These are phyloP conservation scores for Sisyra nigra DNA, from an alignment of 2,888 invertebrate species.

Conservation along the genomic window DNA sequence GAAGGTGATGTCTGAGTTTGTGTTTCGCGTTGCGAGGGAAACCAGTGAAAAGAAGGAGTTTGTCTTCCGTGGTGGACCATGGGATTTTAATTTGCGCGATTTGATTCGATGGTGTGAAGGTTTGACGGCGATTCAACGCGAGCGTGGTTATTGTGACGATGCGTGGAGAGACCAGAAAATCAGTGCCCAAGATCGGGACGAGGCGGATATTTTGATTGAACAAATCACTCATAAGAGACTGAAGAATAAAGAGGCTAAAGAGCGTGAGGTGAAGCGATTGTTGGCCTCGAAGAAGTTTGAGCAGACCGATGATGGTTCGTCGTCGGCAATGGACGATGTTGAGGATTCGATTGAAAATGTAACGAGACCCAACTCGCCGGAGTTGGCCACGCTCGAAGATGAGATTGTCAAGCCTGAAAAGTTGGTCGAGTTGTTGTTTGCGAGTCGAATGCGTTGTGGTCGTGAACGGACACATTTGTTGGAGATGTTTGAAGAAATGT, in stretches of 20 bases:
- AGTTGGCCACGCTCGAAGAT: background rate
- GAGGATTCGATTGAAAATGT: slow-evolving; percentile 13
- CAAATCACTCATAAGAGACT: background rate
- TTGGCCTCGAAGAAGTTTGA: slow-evolving; percentile 2
- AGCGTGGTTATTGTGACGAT: background rate
- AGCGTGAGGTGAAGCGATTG: background rate
- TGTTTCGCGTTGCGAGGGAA: slow-evolving; percentile 46
- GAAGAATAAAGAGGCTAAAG: background rate
- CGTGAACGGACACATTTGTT: slow-evolving; percentile 60
- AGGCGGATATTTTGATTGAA: slow-evolving; percentile 1
- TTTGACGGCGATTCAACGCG: slow-evolving; percentile 30
- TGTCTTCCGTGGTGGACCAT: slow-evolving; percentile 76
- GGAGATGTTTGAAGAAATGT: slow-evolving; percentile 28
- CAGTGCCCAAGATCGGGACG: background rate
- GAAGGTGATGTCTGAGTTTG: slow-evolving; percentile 62
- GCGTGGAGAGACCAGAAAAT: background rate
- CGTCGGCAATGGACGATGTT: slow-evolving; percentile 10
- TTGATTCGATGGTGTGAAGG: slow-evolving; percentile 85
- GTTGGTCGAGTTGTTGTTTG: slow-evolving; percentile 66
- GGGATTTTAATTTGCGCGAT: slow-evolving; percentile 96
- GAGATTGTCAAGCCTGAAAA: slow-evolving; percentile 31
- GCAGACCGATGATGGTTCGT: slow-evolving; percentile 1
- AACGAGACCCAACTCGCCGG: background rate
- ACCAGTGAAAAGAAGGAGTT: slow-evolving; percentile 45
- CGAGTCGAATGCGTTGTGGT: slow-evolving; percentile 67